Evolutionary conservation across 2,797 vertebrate species (phyloP).

Genomic region (Moxostoma hubbsi): DNA sequence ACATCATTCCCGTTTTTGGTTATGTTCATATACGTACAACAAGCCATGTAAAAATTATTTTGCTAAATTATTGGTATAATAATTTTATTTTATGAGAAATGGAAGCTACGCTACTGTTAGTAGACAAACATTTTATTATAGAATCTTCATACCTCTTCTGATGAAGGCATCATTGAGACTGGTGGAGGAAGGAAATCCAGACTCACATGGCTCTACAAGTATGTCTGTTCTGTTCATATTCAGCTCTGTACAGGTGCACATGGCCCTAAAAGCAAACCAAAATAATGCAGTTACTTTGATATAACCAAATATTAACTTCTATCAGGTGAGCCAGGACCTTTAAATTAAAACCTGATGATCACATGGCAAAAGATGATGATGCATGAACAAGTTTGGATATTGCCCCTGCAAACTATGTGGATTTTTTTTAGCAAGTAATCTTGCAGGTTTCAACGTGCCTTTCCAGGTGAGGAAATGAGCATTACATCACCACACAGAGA

Average conservation of each 20-base stretch:
- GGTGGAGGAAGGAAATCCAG: conserved; percentile 20
- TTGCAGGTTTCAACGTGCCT: conserved; percentile 47
- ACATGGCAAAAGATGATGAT: conserved; percentile 39
- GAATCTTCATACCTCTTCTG: conserved; percentile 61
- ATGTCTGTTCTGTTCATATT: conserved; percentile 8
- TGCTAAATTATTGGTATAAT: too few species aligned
- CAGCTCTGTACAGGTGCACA: conserved; percentile 63
- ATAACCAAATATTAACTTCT: conserved; percentile 9
- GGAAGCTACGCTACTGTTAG: too few species aligned
- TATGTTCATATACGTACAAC: too few species aligned
- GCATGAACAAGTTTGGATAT: not conserved
- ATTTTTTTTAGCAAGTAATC: conserved; percentile 14
- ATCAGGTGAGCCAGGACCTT: not conserved
- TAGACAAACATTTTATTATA: not conserved
- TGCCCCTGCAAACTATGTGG: conserved; percentile 13
- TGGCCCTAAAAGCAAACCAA: conserved; percentile 57
- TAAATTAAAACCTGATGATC: conserved; percentile 7
- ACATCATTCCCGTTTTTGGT: too few species aligned
- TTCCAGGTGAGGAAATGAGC: conserved; percentile 49
- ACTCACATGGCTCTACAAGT: not conserved
- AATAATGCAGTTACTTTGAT: not conserved
- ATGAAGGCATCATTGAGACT: conserved; percentile 58
- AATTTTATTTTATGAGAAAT: too few species aligned
- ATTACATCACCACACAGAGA: conserved; percentile 51
- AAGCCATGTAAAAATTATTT: too few species aligned